Evolutionary conservation across 2,888 invertebrate genomes (phyloP).

Genomic region (Nyleta sp.): DNA sequence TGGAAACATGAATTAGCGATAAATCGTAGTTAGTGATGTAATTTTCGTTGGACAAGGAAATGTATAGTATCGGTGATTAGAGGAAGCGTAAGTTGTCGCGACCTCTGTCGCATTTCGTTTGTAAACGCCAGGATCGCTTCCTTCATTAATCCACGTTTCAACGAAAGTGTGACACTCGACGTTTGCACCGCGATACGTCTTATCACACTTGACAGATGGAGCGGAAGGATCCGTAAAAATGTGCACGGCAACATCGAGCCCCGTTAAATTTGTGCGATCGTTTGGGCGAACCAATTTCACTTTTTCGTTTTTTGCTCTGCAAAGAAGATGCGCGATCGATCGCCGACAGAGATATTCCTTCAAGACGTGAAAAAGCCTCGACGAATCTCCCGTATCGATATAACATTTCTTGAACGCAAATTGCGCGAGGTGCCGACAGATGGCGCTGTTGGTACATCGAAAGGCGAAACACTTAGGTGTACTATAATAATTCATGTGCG

Average conservation of each 20-base stretch:
- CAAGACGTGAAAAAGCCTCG: not conserved
- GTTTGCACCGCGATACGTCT: slow-evolving; percentile 8
- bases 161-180: slow-evolving; percentile 11
- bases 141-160: not conserved
- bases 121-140: not conserved
- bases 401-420: not conserved
- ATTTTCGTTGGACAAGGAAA: not conserved
- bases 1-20: not conserved
- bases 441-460: slow-evolving; percentile 11
- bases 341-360: not conserved
- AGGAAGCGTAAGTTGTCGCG: too few relatives aligned
- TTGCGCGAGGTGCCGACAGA: not conserved
- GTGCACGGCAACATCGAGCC: not conserved
- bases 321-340: too few relatives aligned
- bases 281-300: not conserved
- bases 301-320: not conserved
- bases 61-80: not conserved
- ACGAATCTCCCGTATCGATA: slow-evolving; percentile 15
- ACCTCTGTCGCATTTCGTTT: not conserved
- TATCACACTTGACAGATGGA: not conserved
- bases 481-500: not conserved
- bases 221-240: not conserved
- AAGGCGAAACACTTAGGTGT: not conserved
- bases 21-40: not conserved
- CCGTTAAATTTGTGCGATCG: not conserved